Evolutionary conservation across 2,888 invertebrate species (phyloP).

Genomic region (Acrocera orbiculus): DNA sequence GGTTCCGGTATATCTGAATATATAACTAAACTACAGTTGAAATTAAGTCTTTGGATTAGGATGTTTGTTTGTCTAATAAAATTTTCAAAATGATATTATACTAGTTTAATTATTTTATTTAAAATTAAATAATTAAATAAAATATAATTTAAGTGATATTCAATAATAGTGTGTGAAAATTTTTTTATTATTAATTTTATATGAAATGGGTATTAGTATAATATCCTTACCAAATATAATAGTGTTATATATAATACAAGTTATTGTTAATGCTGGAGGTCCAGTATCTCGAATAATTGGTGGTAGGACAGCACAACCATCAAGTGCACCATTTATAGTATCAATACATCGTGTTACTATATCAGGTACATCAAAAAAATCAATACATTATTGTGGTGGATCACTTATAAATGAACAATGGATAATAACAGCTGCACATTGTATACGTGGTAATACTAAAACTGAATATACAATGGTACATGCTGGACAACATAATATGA

Average conservation of each 20-base stretch:
- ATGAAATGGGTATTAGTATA: no score
- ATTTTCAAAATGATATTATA: no score
- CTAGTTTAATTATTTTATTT: no score
- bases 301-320: constrained; percentile 20
- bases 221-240: no score
- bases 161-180: no score
- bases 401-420: constrained; percentile 26
- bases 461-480: constrained; percentile 22
- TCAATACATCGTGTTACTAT: constrained; percentile 21
- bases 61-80: no score
- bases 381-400: constrained; percentile 27
- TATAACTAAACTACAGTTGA: no score
- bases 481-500: constrained; percentile 26
- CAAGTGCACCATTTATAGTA: constrained; percentile 26
- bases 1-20: no score
- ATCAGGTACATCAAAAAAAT: constrained; percentile 13
- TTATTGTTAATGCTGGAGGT: neutral
- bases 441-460: constrained; percentile 18
- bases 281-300: neutral
- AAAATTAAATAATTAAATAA: no score
- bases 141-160: no score
- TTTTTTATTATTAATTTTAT: no score
- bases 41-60: no score
- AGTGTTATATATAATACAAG: neutral
- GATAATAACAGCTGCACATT: constrained; percentile 29